Evolutionary conservation across 2,113 vertebrate species (phyloP), one percentile per base, ranked within the genome.

Genomic region (Polyodon spathula): DNA sequence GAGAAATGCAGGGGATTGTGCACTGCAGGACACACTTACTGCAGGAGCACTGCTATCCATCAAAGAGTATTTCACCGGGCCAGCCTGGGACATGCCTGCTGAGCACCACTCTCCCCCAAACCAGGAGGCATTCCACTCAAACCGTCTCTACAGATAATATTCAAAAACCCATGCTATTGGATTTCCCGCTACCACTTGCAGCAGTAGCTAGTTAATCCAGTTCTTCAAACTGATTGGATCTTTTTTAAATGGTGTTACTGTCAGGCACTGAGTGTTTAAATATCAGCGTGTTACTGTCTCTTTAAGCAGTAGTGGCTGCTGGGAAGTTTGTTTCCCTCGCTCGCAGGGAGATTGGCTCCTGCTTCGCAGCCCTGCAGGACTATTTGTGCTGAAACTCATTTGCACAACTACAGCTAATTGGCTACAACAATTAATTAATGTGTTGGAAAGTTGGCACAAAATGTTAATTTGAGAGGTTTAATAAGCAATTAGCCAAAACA

Each of bases 381-480:
- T 93, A 92, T 97, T 97, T 96, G 93, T 90, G 90, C 88, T 90
- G 90, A 83, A 88, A 91, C 92, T 97, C 93, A 94, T 96, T 94
- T 94, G 92, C 91, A 88, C 93, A 90, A 88, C 87, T 92, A 86
- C 93, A 97, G 90, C 94, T 96, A 95, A 97, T 96, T 96, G 94
- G 93, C 93, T 95, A 92, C 93, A 93, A 94, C 92, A 95, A 96
- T 97, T 97, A 97, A 97, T 96, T 96, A 96, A 96, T 96, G 93
- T 96, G 92, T 97, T 93, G 90, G 90, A 96, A 94, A 95, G 92
- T 94, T 95, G 93, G 93, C 92, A 94, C 91, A 87, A 86, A 86
- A 88, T 86, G 84, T 88, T 88, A 78, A 86, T 86, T 86, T 86
- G 86, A 88, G 81, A 81, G 84, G 83, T 86, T 86, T 88, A 86